Evolutionary conservation across 2,113 vertebrate species (phyloP).

Genomic region (Caretta caretta): DNA sequence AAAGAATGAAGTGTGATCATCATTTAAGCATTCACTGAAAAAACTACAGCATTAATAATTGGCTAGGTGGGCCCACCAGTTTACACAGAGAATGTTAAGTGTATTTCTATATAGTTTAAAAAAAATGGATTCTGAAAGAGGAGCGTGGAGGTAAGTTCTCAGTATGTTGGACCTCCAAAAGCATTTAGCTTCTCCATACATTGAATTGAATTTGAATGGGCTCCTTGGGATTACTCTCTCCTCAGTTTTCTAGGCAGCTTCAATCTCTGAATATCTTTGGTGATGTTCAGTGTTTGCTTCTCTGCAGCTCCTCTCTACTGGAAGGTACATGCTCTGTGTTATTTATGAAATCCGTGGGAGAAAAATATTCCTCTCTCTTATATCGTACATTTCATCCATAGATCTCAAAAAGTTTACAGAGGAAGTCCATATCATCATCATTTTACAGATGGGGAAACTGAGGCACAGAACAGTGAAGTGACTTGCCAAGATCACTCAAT

Average conservation of each 20-base stretch:
- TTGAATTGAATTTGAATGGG: background rate
- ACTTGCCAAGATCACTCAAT: too few relatives aligned
- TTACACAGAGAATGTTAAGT: background rate
- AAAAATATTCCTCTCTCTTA: background rate
- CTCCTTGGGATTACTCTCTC: background rate
- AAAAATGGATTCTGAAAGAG: background rate
- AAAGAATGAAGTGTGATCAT: background rate
- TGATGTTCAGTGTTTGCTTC: background rate
- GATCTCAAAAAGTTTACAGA: background rate
- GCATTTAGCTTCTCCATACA: background rate
- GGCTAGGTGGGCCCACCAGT: background rate
- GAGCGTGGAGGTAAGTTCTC: background rate
- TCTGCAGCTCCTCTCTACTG: background rate
- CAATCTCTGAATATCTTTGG: background rate
- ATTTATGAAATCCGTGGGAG: background rate
- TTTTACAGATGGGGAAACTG: too few relatives aligned
- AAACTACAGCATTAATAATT: background rate
- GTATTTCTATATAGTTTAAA: background rate
- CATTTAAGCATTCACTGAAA: background rate
- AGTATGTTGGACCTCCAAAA: background rate
- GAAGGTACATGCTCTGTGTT: background rate
- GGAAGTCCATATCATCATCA: background rate
- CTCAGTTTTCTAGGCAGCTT: background rate
- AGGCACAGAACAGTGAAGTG: too few relatives aligned
- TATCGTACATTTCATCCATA: background rate